Evolutionary conservation across 2,888 invertebrate genomes (phyloP), one percentile per base, ranked within the genome.

Genomic region (Eupithecia insigniata): DNA sequence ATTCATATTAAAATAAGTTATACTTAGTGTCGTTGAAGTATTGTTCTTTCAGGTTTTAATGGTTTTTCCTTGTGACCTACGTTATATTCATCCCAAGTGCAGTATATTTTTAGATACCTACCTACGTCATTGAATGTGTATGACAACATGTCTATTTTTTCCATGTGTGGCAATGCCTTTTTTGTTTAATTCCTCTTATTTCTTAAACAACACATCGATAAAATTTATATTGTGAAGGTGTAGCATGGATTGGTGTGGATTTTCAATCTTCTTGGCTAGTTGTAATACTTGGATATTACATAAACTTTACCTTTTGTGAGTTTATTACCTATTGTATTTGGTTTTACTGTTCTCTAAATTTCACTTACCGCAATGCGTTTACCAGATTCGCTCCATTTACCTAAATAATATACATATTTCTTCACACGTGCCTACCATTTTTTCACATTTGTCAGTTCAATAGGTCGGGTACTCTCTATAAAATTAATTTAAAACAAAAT

Each of bases 281-380:
- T n/a, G n/a, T n/a, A n/a, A n/a, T 14, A 55, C 26, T 55, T 26
- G 26, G 55, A 55, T 39, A 34, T 64, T 64, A 64, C 36, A 36
- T 64, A 64, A 60, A 22, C 22, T 22, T 10, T 61, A 36, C 10
- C 22, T 36, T 67, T 69, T 68, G 51, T 28, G 68, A 60, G 66
- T 67, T 55, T 61, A 72, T 72, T n/a, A 36, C 64, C 36, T 64
- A 36, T 64, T 64, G 64, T 64, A 39, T 39, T 30, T 12, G 22
- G 14, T 34, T 64, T 36, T 64, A 34, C 22, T 64, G n/a, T 26
- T 14, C 36, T 64, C 14, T 61, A 32, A 58, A 58, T 28, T 58
- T 58, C 16, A 8, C 60, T 18, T 60, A 60, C 55, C 26, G 26
- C 55, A 14, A 55, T 55, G 22, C 22, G n/a, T 51, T 51, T 51